Percentiles rank a stretch among this genome's conserved stretches.
Evolutionary conservation across 2,113 vertebrate species (phyloP).

Genomic region (Ageneiosus marmoratus): DNA sequence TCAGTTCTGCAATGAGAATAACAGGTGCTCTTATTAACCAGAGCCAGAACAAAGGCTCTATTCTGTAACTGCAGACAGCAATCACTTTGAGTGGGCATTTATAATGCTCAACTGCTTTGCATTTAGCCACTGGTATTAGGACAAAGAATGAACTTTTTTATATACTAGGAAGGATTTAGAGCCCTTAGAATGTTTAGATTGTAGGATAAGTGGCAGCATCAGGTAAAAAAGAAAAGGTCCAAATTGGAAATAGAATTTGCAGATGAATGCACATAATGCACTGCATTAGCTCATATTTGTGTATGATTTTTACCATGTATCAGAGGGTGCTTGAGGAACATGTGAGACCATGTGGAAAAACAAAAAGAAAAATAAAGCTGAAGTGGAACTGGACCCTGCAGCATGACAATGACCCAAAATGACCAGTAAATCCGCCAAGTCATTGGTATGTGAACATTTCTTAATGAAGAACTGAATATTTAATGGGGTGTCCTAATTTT

Average conservation of each 20-base stretch:
- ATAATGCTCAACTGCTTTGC: constrained; percentile 32
- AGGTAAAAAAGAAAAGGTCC: not conserved
- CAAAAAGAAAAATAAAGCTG: too few species aligned
- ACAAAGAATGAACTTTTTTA: too few species aligned
- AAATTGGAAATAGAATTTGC: not conserved
- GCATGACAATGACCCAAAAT: too few species aligned
- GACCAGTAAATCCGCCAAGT: too few species aligned
- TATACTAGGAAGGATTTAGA: too few species aligned
- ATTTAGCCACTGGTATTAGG: constrained; percentile 2
- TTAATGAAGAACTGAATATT: too few species aligned
- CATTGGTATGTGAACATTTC: too few species aligned
- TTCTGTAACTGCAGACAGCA: constrained; percentile 42
- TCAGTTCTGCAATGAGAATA: constrained; percentile 38
- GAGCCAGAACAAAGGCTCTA: constrained; percentile 47
- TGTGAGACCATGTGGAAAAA: too few species aligned
- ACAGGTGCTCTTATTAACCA: constrained; percentile 50
- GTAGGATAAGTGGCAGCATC: not conserved
- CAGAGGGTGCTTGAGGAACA: too few species aligned
- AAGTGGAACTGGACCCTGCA: too few species aligned
- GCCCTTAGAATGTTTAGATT: constrained; percentile 19
- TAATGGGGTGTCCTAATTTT: too few species aligned
- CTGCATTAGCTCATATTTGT: not conserved
- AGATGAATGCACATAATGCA: not conserved
- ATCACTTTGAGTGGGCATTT: constrained; percentile 30
- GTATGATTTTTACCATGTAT: too few species aligned